Evolutionary conservation across 2,888 invertebrate species (phyloP).

Genomic region (Ochlodes sylvanus): DNA sequence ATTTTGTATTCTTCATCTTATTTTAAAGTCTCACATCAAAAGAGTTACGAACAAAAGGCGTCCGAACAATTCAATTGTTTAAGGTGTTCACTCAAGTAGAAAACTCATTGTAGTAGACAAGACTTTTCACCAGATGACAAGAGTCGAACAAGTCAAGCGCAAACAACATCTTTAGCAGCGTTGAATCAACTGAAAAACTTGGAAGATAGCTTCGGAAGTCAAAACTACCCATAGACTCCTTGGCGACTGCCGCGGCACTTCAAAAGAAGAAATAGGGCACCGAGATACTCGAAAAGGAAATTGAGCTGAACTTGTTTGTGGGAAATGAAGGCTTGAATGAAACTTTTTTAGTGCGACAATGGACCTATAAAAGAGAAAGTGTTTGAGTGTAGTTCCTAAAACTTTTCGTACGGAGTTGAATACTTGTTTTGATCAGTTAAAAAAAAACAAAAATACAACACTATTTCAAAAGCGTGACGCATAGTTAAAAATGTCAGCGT

Average conservation of each 20-base stretch:
- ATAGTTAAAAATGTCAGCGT: neutral
- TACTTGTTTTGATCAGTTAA: neutral
- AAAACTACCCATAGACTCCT: conserved; percentile 55
- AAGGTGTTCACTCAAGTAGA: conserved; percentile 17
- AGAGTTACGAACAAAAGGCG: conserved; percentile 1
- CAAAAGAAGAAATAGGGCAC: conserved; percentile 71
- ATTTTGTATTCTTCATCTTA: neutral
- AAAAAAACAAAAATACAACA: neutral
- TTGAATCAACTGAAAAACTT: conserved; percentile 28
- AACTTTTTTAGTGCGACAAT: conserved; percentile 33
- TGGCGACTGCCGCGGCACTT: conserved; percentile 54
- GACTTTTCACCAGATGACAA: conserved; percentile 24
- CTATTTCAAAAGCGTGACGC: neutral
- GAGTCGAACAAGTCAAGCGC: conserved; percentile 23
- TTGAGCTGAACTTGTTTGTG: conserved; percentile 55
- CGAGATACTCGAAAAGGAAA: conserved; percentile 58
- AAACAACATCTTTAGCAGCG: conserved; percentile 24
- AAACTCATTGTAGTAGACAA: conserved; percentile 1
- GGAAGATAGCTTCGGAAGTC: conserved; percentile 18
- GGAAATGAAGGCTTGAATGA: conserved; percentile 35
- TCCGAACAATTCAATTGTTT: conserved; percentile 8
- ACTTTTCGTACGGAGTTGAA: neutral
- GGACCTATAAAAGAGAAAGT: conserved; percentile 22
- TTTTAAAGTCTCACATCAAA: conserved; percentile 5
- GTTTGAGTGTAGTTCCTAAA: conserved; percentile 18